Evolutionary conservation across 2,113 vertebrate genomes (phyloP), one percentile per base, ranked within the genome.

Genomic region (Callopanchax toddi): DNA sequence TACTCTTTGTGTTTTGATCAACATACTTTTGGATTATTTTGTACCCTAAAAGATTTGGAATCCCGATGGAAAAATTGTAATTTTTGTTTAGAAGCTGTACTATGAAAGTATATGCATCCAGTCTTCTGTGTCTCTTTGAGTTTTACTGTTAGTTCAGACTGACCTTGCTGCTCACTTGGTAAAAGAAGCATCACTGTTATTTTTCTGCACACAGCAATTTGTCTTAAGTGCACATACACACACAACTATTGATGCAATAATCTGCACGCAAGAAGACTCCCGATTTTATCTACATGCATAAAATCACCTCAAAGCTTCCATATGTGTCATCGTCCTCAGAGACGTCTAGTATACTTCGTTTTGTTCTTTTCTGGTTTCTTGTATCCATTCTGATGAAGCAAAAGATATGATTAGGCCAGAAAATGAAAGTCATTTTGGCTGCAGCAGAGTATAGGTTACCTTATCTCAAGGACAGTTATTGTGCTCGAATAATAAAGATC

Each of bases 151-250:
- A 21, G 40, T 67, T 69, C 55, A 44, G 18, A 56, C 18, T 85
- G 65, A 83, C 66, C 75, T 62, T 20, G 13, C 63, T 60, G 29
- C 67, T 73, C 49, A 78, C 71, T 64, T 57, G 61, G 45, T 68
- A 40, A 71, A 68, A 64, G 55, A 32, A 37, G 59, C 39, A 29
- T n/a, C n/a, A 20, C 42, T 44, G 4, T 18, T 20, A 11, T 11
- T 20, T 44, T 20, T 44, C n/a, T 44, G 17, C 15, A 20, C 42
- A 9, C 11, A 18, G 6, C 32, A 34, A 20, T 13, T 20, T 13
- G 26, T 20, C 50, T 15, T 21, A 6, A 20, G 42, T 44, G 42
- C 18, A 21, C 10, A 36, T 5, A 13, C 6, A n/a, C 26, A 17
- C 18, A 53, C n/a, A 50, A 32, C 11, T 26, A 26, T 17, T 42